These are phyloP conservation scores for Hirundo rustica DNA, from an alignment of 2,797 vertebrate genomes.

Conservation along the genomic window DNA sequence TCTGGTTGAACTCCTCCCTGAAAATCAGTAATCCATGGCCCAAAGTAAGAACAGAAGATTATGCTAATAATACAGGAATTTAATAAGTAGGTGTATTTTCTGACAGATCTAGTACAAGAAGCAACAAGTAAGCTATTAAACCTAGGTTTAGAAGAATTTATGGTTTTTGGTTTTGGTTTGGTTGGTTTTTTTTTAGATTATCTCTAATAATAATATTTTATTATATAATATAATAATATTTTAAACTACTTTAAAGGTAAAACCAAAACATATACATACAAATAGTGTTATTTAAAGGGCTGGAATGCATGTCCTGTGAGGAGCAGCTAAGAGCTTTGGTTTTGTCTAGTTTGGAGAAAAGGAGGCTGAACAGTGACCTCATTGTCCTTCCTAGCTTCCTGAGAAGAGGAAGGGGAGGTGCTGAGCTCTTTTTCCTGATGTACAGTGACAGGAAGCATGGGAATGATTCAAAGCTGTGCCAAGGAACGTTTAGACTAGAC, in stretches of 20 bases:
- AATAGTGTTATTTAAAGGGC: not conserved
- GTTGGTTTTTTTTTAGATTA: fast-evolving
- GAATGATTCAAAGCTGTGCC: not conserved
- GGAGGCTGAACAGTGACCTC: not conserved
- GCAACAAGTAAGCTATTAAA: not conserved
- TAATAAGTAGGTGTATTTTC: not conserved
- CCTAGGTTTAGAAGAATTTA: not conserved
- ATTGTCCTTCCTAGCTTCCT: not conserved
- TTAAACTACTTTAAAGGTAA: not conserved
- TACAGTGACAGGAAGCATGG: fast-evolving
- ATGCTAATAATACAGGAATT: not conserved
- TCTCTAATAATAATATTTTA: not conserved
- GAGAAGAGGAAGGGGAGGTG: not conserved
- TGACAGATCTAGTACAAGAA: not conserved
- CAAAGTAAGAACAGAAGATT: not conserved
- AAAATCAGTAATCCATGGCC: not conserved
- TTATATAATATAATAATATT: not conserved
- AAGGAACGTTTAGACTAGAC: not conserved
- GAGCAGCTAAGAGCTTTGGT: not conserved
- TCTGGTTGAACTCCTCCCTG: not conserved
- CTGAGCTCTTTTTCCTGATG: not conserved
- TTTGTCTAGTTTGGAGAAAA: not conserved
- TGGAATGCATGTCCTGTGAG: not conserved
- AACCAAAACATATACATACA: not conserved
- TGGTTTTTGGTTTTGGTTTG: too few relatives aligned